A percentile compares a stretch with the other conserved stretches of the same genome.
phyloP scores from a whole-genome alignment of 2,113 vertebrate species.

The Crypturellus undulatus region DNA sequence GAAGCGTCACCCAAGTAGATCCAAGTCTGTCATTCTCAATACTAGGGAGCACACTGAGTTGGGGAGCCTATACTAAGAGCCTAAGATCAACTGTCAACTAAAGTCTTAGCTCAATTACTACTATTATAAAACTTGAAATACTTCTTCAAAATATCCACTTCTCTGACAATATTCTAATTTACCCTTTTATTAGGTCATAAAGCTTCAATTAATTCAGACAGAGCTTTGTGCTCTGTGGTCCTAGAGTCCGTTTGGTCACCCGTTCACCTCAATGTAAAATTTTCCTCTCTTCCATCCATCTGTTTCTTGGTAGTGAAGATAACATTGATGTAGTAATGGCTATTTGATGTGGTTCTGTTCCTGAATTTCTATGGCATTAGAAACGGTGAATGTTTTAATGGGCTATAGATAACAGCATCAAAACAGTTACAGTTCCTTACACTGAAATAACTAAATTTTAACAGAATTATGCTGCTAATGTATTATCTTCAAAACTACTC shows the following conservation, averaged over 20 bases:
- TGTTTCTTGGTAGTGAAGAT: neutral
- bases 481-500: neutral
- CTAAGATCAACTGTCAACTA: neutral
- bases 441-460: neutral
- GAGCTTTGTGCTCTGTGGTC: neutral
- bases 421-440: no score
- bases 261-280: neutral
- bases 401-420: neutral
- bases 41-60: neutral
- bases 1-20: neutral
- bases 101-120: neutral
- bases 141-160: neutral
- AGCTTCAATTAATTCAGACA: neutral
- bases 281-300: neutral
- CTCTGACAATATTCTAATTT: neutral
- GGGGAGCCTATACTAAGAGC: neutral
- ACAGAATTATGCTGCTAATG: neutral
- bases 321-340: neutral
- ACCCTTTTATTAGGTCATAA: neutral
- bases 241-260: neutral
- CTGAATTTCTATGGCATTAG: neutral
- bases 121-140: neutral
- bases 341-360: neutral
- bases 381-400: neutral
- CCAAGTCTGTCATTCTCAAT: neutral